Conservation (phyloP, 2,888 invertebrate species). For the Magallana nippona region DNA sequence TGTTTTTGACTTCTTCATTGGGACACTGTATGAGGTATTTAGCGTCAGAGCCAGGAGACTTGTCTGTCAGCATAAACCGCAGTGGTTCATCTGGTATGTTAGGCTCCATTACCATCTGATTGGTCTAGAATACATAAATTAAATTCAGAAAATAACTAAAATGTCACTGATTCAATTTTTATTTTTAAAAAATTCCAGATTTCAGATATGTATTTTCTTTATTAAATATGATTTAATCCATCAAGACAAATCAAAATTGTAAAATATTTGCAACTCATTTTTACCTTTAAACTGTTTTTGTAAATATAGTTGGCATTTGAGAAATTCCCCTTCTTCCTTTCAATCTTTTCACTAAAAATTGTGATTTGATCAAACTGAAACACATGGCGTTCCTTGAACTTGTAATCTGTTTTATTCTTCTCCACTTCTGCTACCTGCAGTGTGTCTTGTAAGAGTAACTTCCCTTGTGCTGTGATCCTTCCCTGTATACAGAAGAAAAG, state of each 20-base stretch:
- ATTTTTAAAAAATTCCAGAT: too few relatives aligned
- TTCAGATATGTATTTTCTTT: too few relatives aligned
- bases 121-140: conserved; percentile 85
- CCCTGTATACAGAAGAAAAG: conserved; percentile 84
- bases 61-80: conserved; percentile 88
- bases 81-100: conserved; percentile 84
- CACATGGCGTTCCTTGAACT: conserved; percentile 93
- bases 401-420: conserved; percentile 78
- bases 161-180: too few relatives aligned
- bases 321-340: conserved; percentile 90
- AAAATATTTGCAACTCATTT: too few relatives aligned
- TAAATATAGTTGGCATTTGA: conserved; percentile 96
- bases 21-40: conserved; percentile 90
- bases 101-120: conserved; percentile 93
- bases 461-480: conserved; percentile 98
- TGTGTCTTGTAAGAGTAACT: conserved; percentile 89
- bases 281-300: conserved; percentile 93
- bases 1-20: conserved; percentile 87
- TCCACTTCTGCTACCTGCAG: conserved; percentile 80
- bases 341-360: conserved; percentile 93
- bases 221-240: too few relatives aligned
- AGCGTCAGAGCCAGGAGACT: conserved; percentile 83
- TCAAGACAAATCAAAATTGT: too few relatives aligned
- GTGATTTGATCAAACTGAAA: conserved; percentile 99
- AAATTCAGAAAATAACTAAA: too few relatives aligned